Evolutionary conservation across 2,797 vertebrate genomes (phyloP), one percentile per base, ranked within the genome.

Genomic region (Hemibagrus guttatus): DNA sequence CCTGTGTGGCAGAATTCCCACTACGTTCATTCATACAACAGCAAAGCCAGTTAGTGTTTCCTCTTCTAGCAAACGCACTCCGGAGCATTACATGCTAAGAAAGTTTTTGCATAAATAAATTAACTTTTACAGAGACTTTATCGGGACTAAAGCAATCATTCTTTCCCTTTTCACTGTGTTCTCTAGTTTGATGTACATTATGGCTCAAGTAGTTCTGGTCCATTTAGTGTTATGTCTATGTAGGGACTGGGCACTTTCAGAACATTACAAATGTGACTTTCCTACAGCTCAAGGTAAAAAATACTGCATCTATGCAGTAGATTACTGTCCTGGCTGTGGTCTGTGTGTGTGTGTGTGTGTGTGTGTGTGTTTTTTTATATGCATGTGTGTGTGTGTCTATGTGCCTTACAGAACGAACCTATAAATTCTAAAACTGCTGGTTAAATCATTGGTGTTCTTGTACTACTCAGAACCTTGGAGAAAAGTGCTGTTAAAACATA

Each of bases 1-100:
- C 81, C 85, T 81, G 82, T 72, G 66, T 86, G 81, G 58, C 74
- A 58, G n/a, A 54, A 75, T 85, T 88, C 83, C 87, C 83, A 81
- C 68, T 26, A 49, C 35, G 49, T 82, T 85, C 68, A 76, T 59
- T 88, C 84, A 82, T 69, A 85, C 19, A 21, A 75, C 87, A 26
- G 59, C 63, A 84, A 12, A 58, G 31, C 35, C 49, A 75, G 49
- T 76, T 64, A 74, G 17, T 46, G 12, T 21, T 82, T 88, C 59
- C 69, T 71, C 83, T 69, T 35, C 66, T 21, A 35, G 66, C 12
- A 23, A 35, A 63, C 64, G 16, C 54, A 2, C 64, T 61, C n/a
- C 9, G 54, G 35, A 79, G 82, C 19, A 19, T 28, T 49, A 86
- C 68, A 21, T 26, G 9, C 79, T 17, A 26, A 46, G 71, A 31